Conservation (phyloP, 2,797 vertebrate genomes). For the Microhierax caerulescens region DNA sequence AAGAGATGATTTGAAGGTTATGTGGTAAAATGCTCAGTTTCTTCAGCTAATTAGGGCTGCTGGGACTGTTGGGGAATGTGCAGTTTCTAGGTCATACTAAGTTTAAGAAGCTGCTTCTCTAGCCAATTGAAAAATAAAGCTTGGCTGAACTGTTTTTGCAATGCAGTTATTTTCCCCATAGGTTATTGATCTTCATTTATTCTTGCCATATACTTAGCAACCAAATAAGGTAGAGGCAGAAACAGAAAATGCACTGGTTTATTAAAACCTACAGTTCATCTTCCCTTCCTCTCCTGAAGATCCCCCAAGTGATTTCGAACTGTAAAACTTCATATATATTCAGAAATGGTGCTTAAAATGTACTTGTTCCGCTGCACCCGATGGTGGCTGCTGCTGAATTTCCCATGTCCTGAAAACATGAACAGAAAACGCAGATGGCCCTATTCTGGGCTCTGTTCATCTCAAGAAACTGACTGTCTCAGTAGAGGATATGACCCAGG, state of each 20-base stretch:
- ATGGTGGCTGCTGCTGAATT: background rate
- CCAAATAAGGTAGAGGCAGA: background rate
- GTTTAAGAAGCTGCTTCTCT: slow-evolving; percentile 52
- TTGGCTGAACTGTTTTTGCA: slow-evolving; percentile 55
- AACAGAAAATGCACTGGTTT: background rate
- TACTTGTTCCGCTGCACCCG: background rate
- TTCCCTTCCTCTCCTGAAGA: background rate
- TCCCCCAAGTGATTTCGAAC: background rate
- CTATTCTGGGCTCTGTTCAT: fast-evolving
- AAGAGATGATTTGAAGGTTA: slow-evolving; percentile 78
- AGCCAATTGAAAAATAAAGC: slow-evolving; percentile 57
- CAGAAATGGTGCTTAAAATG: background rate
- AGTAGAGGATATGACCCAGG: background rate
- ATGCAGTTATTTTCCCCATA: background rate
- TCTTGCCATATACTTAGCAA: background rate
- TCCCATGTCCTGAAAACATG: background rate
- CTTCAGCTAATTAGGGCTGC: slow-evolving; percentile 75
- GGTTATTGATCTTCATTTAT: slow-evolving; percentile 35
- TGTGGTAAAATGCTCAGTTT: slow-evolving; percentile 66
- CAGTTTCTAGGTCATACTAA: slow-evolving; percentile 74
- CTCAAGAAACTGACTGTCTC: background rate
- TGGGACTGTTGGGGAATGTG: slow-evolving; percentile 68
- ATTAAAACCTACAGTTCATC: background rate
- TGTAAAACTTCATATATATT: background rate
- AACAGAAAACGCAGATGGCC: background rate